phyloP scores from a whole-genome alignment of 2,888 invertebrate genomes.

The Smittia aterrima region DNA sequence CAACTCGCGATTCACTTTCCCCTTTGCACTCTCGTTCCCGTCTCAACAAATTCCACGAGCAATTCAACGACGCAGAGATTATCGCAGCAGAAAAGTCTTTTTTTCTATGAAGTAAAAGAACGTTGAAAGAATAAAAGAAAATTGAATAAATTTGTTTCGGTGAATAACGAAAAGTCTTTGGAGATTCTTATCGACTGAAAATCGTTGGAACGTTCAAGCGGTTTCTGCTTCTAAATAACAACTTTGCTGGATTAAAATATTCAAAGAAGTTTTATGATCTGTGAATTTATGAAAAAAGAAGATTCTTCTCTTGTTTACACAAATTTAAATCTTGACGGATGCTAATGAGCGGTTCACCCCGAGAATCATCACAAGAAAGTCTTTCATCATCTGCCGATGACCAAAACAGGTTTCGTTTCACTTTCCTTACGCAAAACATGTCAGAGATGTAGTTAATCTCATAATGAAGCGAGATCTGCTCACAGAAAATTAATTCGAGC shows the following conservation, averaged over 20 bases:
- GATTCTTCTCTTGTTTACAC: neutral
- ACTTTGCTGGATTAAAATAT: neutral
- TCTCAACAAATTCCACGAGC: neutral
- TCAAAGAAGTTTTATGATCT: neutral
- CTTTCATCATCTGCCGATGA: neutral
- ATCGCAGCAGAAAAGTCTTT: neutral
- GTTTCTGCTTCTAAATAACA: neutral
- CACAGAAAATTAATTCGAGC: neutral
- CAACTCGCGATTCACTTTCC: neutral
- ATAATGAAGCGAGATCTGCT: neutral
- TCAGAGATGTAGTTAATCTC: neutral
- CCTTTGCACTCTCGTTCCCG: neutral
- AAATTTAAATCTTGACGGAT: neutral
- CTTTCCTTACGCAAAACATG: neutral
- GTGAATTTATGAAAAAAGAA: neutral
- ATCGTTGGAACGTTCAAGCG: too few relatives aligned
- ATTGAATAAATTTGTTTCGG: conserved; percentile 8
- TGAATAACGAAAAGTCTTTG: neutral
- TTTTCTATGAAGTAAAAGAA: neutral
- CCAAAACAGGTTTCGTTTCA: neutral
- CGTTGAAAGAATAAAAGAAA: neutral
- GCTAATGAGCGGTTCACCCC: neutral
- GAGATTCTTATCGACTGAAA: neutral
- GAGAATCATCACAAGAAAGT: too few relatives aligned
- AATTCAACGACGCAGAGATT: neutral